Evolutionary conservation across 2,113 vertebrate genomes (phyloP), one percentile per base, ranked within the genome.

Genomic region (Petrocephalus zakoni): DNA sequence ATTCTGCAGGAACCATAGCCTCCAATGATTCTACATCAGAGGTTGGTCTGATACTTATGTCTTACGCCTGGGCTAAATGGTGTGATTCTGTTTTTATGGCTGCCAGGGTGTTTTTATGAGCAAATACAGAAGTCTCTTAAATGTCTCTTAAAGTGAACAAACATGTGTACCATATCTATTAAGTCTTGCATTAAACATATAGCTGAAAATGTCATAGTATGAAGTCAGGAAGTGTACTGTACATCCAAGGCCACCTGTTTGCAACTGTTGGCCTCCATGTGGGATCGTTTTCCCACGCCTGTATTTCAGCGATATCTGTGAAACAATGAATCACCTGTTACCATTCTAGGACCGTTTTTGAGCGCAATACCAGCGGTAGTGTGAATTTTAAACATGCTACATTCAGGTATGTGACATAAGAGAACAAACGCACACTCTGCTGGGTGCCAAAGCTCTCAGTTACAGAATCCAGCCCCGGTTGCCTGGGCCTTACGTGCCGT

Each of bases 1-100:
- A 89, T 83, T 87, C 11, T 64, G 88, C 58, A 56, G 91, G 55
- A 58, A 87, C 87, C 88, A 89, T 53, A 21, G 61, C 87, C 22
- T 13, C 10, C 51, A 8, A 47, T 78, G 72, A 84, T 55, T 87
- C 87, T 25, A 55, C 13, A 87, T 89, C 88, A 88, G 75, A 72
- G 51, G 75, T 83, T 61, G 52, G 52, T 17, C 68, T 49, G 46
- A 51, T 68, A 15, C 25, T 42, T 87, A 49, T 51, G 42, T 72
- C n/a, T 75, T 64, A 72, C 46, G 72, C 15, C 58, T 29, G 47
- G 51, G n/a, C 22, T 22, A 68, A 87, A 58, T 51, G 9, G 42
- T 68, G 46, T 72, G 42, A 87, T n/a, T 81, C 75, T 21, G 17
- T 37, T 37, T 75, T 7, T 87, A 1, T 42, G 64, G n/a, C 46